These are phyloP conservation scores for Mesembrinibis cayennensis DNA, from an alignment of 2,113 vertebrate species.

Conservation along the genomic window DNA sequence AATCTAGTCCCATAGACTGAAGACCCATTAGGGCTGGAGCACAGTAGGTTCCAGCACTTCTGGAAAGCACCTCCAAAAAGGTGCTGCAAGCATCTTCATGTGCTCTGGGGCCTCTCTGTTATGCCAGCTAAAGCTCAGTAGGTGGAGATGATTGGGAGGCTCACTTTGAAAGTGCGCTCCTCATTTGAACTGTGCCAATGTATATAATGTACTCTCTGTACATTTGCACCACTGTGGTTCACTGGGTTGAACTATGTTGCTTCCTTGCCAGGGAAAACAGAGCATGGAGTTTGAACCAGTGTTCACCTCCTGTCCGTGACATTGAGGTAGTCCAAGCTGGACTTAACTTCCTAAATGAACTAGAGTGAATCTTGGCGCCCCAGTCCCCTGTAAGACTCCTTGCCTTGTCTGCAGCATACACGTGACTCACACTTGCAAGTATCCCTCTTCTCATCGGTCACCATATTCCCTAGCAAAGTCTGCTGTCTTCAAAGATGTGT, in stretches of 20 bases:
- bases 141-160: background rate
- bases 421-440: background rate
- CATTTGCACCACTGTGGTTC: background rate
- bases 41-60: background rate
- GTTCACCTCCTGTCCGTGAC: background rate
- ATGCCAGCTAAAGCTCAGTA: background rate
- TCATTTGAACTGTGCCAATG: background rate
- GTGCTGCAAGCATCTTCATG: background rate
- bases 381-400: background rate
- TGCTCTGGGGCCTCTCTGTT: background rate
- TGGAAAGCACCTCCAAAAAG: background rate
- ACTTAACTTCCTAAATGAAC: background rate
- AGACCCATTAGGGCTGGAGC: background rate
- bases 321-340: background rate
- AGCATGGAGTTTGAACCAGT: background rate
- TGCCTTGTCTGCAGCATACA: background rate
- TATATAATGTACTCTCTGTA: background rate
- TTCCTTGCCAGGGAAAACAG: background rate
- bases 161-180: fast-evolving
- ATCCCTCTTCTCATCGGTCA: fast-evolving
- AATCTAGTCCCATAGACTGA: background rate
- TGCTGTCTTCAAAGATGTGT: background rate
- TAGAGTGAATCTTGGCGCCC: background rate
- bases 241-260: background rate
- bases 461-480: background rate